Evolutionary conservation across 2,113 vertebrate genomes (phyloP), one percentile per base, ranked within the genome.

Genomic region (Menidia beryllina): DNA sequence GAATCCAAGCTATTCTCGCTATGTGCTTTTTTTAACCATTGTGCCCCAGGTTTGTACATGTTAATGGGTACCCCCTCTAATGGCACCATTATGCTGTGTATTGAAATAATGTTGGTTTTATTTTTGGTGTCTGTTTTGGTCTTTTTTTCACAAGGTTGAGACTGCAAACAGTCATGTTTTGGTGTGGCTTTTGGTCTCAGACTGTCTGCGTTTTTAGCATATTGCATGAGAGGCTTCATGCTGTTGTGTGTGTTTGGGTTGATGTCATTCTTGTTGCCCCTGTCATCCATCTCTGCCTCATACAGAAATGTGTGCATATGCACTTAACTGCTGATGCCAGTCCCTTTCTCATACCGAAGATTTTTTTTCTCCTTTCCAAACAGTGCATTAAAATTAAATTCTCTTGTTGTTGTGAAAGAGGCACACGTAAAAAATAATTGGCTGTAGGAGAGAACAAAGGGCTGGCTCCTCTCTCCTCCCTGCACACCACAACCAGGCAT

Each of bases 401-500:
- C 87, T 91, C 92, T 92, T 93, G 92, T 91, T 93, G 93, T 94
- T 94, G 91, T 94, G 91, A 94, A 94, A 92, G 92, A 94, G 90
- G 92, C 91, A 86, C 91, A 90, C 93, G 88, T 94, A 91, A 92
- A 92, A 94, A 94, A 95, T 94, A 94, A 95, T 94, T 94, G 94
- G 94, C 90, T 95, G 94, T 92, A 93, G 94, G 94, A 93, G 93
- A 95, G 95, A 96, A 95, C 95, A 96, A 97, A 96, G 95, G 94
- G 86, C 86, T 89, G 91, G 81, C 90, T 93, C 88, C 90, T 90
- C 85, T 92, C 89, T 89, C 84, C 86, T 88, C 88, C 84, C 88
- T 87, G 86, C 89, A 87, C 89, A 90, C 91, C 92, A 90, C 83
- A 92, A 90, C 88, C 85, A 89, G 87, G 91, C 92, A 93, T 93